Conservation (phyloP, 2,797 vertebrate species). For the Alcedo atthis region DNA sequence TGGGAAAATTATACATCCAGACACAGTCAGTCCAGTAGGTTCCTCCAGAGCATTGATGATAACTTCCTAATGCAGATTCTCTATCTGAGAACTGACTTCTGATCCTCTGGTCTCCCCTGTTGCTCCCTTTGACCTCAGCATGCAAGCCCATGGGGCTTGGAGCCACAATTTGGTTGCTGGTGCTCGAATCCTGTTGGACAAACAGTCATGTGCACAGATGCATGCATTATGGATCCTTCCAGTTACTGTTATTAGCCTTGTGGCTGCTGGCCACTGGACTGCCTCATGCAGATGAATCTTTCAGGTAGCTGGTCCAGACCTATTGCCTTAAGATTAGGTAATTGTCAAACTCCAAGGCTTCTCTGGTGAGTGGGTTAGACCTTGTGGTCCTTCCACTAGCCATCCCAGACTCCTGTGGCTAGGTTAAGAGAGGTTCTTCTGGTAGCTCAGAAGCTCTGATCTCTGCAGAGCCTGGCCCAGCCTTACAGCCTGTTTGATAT, state of each 20-base stretch:
- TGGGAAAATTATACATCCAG: too few relatives aligned
- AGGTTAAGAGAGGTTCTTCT: not conserved
- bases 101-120: not conserved
- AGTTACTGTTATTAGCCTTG: not conserved
- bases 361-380: not conserved
- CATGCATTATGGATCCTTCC: not conserved
- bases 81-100: fast-evolving
- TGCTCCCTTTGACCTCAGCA: not conserved
- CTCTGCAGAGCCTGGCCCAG: not conserved
- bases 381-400: not conserved
- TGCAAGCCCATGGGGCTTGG: not conserved
- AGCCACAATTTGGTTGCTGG: not conserved
- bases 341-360: not conserved
- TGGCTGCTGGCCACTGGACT: not conserved
- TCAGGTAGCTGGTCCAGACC: not conserved
- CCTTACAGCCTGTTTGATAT: fast-evolving
- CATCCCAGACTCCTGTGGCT: not conserved
- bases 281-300: not conserved
- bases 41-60: too few relatives aligned
- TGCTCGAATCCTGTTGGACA: not conserved
- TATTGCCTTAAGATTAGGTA: not conserved
- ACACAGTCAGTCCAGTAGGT: too few relatives aligned
- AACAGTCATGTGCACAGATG: fast-evolving
- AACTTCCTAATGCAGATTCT: too few relatives aligned
- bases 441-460: not conserved